These are phyloP conservation scores for Hydroisotoma schaefferi DNA, from an alignment of 2,888 invertebrate genomes.

Conservation along the genomic window DNA sequence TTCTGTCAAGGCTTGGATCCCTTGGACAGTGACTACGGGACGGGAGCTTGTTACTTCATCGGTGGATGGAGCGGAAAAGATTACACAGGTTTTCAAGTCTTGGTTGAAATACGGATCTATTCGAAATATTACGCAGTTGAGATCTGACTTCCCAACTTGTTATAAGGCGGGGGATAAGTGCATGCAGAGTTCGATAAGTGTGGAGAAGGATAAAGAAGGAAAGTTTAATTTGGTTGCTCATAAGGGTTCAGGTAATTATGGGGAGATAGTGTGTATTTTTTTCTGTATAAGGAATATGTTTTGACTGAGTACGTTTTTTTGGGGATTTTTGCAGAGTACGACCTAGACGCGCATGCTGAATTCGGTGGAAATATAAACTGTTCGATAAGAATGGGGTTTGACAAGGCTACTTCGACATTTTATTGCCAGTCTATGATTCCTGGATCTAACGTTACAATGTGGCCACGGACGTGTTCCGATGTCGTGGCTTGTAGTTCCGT, in stretches of 20 bases:
- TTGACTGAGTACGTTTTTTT: no score
- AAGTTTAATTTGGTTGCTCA: no score
- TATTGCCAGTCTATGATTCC: slow-evolving; percentile 22
- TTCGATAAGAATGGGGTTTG: slow-evolving; percentile 22
- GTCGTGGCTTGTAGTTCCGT: slow-evolving; percentile 19
- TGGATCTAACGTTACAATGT: slow-evolving; percentile 16
- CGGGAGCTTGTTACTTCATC: background rate
- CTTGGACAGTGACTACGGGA: background rate
- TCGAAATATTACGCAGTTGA: slow-evolving; percentile 3
- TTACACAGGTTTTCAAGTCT: background rate
- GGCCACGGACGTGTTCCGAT: slow-evolving; percentile 21
- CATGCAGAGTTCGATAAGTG: no score
- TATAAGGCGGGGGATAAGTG: slow-evolving; percentile 21
- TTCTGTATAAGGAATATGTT: no score
- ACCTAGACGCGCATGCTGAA: slow-evolving; percentile 19
- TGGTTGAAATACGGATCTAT: background rate
- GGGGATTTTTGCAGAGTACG: slow-evolving; percentile 1
- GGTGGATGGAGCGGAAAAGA: background rate
- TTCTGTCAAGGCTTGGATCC: background rate
- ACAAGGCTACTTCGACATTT: slow-evolving; percentile 19
- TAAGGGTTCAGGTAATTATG: no score
- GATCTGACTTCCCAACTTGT: slow-evolving; percentile 8
- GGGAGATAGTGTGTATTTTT: no score
- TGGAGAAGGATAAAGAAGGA: no score
- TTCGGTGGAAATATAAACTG: slow-evolving; percentile 25